Conservation (phyloP, 2,113 vertebrate species). For the Cyrtonyx montezumae region DNA sequence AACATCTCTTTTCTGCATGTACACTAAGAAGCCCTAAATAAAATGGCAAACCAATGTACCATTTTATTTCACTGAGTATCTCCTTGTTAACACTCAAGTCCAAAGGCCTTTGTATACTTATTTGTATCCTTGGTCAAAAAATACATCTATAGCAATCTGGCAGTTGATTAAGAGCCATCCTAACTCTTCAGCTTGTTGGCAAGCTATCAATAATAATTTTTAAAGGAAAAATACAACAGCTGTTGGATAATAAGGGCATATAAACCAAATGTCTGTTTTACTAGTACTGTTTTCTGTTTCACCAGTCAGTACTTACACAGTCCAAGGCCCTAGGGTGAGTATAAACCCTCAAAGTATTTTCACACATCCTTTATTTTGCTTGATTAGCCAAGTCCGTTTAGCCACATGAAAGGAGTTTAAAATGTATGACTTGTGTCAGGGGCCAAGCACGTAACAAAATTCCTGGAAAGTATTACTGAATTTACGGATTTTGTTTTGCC, state of each 20-base stretch:
- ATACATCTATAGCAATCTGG: not conserved
- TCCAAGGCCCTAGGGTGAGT: not conserved
- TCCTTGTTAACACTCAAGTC: not conserved
- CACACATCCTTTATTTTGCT: not conserved
- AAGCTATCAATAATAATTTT: not conserved
- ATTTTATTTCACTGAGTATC: not conserved
- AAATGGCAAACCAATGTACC: not conserved
- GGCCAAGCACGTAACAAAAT: not conserved
- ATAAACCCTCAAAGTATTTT: not conserved
- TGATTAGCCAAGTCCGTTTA: not conserved
- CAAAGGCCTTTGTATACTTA: not conserved
- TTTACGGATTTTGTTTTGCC: not conserved
- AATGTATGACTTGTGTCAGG: not conserved
- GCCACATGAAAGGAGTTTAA: not conserved
- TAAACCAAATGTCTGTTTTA: not conserved
- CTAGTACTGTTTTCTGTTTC: not conserved
- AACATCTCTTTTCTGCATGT: constrained; percentile 19
- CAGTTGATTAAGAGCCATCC: not conserved
- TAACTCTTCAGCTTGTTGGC: not conserved
- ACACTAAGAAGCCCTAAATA: constrained; percentile 9
- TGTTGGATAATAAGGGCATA: not conserved
- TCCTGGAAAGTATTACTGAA: not conserved
- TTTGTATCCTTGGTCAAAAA: not conserved
- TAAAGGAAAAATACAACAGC: not conserved
- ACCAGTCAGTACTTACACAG: not conserved